phyloP scores from a whole-genome alignment of 2,113 vertebrate species.

The Cinclus cinclus region DNA sequence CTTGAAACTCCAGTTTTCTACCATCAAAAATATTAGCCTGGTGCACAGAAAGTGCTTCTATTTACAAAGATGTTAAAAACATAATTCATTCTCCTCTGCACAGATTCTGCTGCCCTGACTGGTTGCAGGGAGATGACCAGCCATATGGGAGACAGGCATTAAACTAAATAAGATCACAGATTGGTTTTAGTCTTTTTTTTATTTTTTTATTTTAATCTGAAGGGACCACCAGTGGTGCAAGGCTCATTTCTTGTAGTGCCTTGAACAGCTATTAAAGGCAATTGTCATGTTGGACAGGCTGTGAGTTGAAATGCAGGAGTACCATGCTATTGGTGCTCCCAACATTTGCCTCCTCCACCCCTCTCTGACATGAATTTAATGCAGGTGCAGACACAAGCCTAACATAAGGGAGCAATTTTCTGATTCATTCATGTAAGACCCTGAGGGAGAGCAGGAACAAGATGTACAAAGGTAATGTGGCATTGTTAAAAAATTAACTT shows the following conservation, averaged over 20 bases:
- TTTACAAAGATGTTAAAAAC: neutral
- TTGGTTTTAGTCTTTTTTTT: neutral
- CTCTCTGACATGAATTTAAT: constrained; percentile 73
- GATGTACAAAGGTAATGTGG: constrained; percentile 71
- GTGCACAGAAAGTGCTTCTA: neutral
- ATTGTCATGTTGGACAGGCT: constrained; percentile 35
- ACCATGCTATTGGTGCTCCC: constrained; percentile 62
- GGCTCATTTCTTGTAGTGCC: constrained; percentile 1
- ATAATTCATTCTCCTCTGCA: neutral
- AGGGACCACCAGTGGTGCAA: constrained; percentile 40
- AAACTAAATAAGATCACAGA: neutral
- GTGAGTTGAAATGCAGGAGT: constrained; percentile 56
- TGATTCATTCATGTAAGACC: constrained; percentile 78
- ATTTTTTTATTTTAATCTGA: neutral
- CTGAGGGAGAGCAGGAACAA: constrained; percentile 74
- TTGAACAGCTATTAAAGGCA: constrained; percentile 61
- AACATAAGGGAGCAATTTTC: constrained; percentile 81
- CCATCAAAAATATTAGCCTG: neutral
- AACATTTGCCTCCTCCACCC: constrained; percentile 64
- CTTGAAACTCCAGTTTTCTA: neutral
- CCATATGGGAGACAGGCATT: neutral
- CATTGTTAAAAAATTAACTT: constrained; percentile 76
- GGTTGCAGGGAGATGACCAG: neutral
- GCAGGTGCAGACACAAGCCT: constrained; percentile 74
- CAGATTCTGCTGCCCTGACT: neutral